phyloP scores from a whole-genome alignment of 1,140 invertebrate genomes.

The Sminthurides bifidus region DNA sequence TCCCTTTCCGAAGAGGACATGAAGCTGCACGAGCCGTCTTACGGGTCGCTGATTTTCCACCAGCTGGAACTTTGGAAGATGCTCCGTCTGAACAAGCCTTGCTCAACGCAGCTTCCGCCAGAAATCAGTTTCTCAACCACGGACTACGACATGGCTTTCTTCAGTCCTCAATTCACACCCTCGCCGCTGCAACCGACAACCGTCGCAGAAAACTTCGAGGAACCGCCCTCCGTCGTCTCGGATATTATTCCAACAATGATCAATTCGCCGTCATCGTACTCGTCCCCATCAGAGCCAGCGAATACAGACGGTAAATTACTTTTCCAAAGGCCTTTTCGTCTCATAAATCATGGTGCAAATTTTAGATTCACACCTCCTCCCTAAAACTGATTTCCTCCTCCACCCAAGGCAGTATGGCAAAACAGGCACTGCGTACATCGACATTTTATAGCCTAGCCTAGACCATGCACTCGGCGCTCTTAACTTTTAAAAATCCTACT shows the following conservation, averaged over 20 bases:
- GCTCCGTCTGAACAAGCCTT: constrained; percentile 32
- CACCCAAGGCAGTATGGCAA: neutral
- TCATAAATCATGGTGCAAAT: too few relatives aligned
- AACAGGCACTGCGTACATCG: neutral
- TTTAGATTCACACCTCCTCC: neutral
- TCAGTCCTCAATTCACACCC: constrained; percentile 1
- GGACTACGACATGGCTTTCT: neutral
- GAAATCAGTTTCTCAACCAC: constrained; percentile 11
- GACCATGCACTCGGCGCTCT: too few relatives aligned
- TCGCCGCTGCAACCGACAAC: neutral
- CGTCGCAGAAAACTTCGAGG: neutral
- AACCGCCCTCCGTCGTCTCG: neutral
- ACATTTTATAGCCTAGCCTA: too few relatives aligned
- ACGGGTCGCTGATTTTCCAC: constrained; percentile 70
- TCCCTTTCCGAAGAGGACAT: constrained; percentile 74
- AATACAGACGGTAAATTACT: constrained; percentile 23
- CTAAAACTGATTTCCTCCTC: neutral
- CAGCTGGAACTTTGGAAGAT: constrained; percentile 87
- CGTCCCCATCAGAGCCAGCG: constrained; percentile 11
- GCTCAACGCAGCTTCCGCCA: constrained; percentile 5
- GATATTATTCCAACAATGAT: too few relatives aligned
- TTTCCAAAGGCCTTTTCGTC: too few relatives aligned
- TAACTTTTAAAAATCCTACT: too few relatives aligned
- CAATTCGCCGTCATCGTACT: constrained; percentile 1
- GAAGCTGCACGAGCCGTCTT: constrained; percentile 56